Evolutionary conservation across 2,888 invertebrate species (phyloP), one percentile per base, ranked within the genome.

Genomic region (Labia minor): DNA sequence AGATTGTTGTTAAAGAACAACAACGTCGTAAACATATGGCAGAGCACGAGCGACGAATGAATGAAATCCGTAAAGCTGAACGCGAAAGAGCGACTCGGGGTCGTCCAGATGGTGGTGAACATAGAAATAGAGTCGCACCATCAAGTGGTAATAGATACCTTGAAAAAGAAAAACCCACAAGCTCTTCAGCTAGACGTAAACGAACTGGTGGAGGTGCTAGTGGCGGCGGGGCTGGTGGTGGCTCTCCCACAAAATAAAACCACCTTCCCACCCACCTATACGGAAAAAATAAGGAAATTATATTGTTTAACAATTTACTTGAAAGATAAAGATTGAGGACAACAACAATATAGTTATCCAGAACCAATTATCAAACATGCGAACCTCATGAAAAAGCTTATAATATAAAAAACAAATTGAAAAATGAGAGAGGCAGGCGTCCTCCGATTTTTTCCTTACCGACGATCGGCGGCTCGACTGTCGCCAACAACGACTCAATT

Each of bases 1-100:
- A 93, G 93, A 93, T 94, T 76, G 88, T 89, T 71, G 85, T 90
- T 74, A 93, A 93, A 78, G 93, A 94, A 80, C 90, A 92, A 77
- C 87, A 90, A 78, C 84, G 93, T 67, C 84, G 90, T 67, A 87
- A 90, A 74, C 88, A 92, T 73, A 89, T 93, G 86, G 89, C 89
- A 65, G 92, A 94, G 77, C 88, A 92, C 74, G 91, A 91, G 76
- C 83, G 89, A 67, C 82, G 88, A 72, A 78, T 89, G 76, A 86
- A 87, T 78, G 91, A 90, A 79, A 83, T 88, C 75, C 82, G 85
- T 70, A 83, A 84, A 73, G 79, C 81, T 37, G 81, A 77, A 69
- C 75, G 76, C 72, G 78, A 74, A 72, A 75, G 76, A 70, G 76
- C 49, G 49, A 14, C 49, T n/a, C 49, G 77, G 49, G 49, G 49